Evolutionary conservation across 2,113 vertebrate species (phyloP).

Genomic region (Donacobius atricapilla): DNA sequence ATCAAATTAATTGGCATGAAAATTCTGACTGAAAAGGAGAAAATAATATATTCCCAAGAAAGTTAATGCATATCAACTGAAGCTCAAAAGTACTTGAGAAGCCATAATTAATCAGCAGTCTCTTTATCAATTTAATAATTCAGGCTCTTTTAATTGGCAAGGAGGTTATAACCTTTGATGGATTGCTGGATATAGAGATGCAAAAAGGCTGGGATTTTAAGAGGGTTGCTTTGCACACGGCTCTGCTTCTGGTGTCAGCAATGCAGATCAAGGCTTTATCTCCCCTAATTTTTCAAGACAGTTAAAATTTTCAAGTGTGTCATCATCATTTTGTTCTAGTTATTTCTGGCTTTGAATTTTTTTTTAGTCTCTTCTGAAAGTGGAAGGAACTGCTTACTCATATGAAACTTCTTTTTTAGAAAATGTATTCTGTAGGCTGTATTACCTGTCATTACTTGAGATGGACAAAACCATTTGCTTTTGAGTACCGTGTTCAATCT

Average conservation of each 20-base stretch:
- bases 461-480: neutral
- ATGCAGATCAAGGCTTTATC: neutral
- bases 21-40: neutral
- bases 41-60: constrained; percentile 6
- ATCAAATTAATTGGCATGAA: constrained; percentile 27
- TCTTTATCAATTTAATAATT: constrained; percentile 26
- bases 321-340: neutral
- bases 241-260: neutral
- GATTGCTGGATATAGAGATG: neutral
- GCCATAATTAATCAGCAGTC: constrained; percentile 1
- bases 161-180: neutral
- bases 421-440: neutral
- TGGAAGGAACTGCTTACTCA: neutral
- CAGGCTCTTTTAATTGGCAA: neutral
- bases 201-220: neutral
- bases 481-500: neutral
- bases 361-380: neutral
- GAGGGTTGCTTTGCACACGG: neutral
- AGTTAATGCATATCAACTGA: neutral
- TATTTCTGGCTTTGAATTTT: neutral
- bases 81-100: constrained; percentile 1
- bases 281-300: neutral
- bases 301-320: neutral
- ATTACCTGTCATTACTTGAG: neutral
- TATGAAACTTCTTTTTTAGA: neutral